These are phyloP conservation scores for Corapipo altera DNA, from an alignment of 2,113 vertebrate species.

Conservation along the genomic window DNA sequence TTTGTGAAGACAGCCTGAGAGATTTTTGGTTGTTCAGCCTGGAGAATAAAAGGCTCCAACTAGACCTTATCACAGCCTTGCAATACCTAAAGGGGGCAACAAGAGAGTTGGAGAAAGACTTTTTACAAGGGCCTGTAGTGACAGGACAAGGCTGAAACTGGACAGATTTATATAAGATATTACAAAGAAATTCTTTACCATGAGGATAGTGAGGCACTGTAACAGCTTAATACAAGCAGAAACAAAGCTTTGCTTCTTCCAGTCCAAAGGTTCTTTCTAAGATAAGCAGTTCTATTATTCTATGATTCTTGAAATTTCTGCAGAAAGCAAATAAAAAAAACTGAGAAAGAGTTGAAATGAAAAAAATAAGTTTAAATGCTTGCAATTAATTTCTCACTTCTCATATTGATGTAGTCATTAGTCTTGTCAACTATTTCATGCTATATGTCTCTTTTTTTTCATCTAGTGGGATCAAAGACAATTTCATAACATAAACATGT, in stretches of 20 bases:
- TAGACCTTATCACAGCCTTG: not conserved
- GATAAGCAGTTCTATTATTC: not conserved
- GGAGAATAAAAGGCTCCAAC: not conserved
- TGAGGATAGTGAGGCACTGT: not conserved
- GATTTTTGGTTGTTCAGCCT: not conserved
- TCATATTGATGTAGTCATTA: not conserved
- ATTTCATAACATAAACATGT: not conserved
- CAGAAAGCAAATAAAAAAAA: not conserved
- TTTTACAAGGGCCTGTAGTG: not conserved
- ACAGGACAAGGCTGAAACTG: not conserved
- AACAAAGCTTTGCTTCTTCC: not conserved
- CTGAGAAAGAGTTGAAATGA: not conserved
- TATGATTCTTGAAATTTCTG: not conserved
- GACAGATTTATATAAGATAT: not conserved
- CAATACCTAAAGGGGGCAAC: not conserved
- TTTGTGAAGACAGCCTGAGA: not conserved
- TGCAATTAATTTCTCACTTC: not conserved
- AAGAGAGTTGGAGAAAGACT: not conserved
- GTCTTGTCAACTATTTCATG: not conserved
- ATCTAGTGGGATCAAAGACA: constrained; percentile 18
- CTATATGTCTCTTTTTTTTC: not conserved
- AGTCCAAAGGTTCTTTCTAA: not conserved
- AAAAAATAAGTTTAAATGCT: not conserved
- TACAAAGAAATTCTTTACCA: not conserved
- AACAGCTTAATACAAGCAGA: not conserved